Evolutionary conservation across 2,797 vertebrate species (phyloP).

Genomic region (Semaprochilodus insignis): DNA sequence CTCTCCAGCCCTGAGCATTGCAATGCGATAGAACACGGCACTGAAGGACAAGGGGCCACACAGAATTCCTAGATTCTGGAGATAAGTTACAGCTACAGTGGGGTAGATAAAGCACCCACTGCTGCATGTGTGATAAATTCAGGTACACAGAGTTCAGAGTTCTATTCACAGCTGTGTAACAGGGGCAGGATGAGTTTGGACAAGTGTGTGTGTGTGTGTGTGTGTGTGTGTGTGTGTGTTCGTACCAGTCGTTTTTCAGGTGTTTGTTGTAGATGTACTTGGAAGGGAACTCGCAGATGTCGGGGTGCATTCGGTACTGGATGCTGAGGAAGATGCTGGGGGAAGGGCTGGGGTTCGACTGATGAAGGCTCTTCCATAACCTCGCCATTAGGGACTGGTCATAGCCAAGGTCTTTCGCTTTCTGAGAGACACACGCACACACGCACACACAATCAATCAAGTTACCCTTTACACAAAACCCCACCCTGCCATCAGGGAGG

Average conservation of each 20-base stretch:
- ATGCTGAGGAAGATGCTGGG: slow-evolving; percentile 76
- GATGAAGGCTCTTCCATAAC: slow-evolving; percentile 74
- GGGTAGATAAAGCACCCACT: neutral
- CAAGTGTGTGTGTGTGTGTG: too few relatives aligned
- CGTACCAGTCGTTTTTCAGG: slow-evolving; percentile 81
- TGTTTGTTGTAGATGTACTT: slow-evolving; percentile 78
- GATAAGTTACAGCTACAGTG: neutral
- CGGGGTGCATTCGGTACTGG: slow-evolving; percentile 89
- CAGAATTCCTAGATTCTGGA: neutral
- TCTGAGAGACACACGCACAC: slow-evolving; percentile 65
- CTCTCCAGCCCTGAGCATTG: neutral
- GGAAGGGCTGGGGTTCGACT: slow-evolving; percentile 42
- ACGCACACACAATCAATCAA: too few relatives aligned
- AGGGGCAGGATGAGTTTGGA: neutral
- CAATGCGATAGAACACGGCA: slow-evolving; percentile 2
- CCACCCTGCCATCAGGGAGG: too few relatives aligned
- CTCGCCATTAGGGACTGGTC: slow-evolving; percentile 87
- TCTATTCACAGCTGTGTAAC: too few relatives aligned
- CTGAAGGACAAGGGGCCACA: neutral
- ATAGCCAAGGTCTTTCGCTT: slow-evolving; percentile 81
- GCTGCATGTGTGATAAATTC: neutral
- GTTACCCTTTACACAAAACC: neutral
- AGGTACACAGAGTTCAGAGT: too few relatives aligned
- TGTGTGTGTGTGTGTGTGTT: neutral
- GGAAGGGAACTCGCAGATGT: slow-evolving; percentile 88